Percentiles rank a stretch among this genome's conserved stretches.
Evolutionary conservation across 2,888 invertebrate genomes (phyloP).

Genomic region (Dasypolia templi): DNA sequence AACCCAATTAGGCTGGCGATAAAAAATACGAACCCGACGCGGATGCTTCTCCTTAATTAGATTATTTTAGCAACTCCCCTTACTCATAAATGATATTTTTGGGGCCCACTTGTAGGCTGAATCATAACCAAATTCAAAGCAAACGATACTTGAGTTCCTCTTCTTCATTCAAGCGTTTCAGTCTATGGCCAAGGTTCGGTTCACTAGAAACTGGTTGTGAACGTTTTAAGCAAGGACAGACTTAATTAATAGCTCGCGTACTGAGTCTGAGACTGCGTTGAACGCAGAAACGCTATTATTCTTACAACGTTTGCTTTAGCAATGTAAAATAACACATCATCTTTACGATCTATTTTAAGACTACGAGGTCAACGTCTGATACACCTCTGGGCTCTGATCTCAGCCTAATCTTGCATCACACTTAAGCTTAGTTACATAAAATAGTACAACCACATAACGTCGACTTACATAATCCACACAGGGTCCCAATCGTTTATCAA

Average conservation of each 20-base stretch:
- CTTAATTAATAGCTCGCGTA: constrained; percentile 48
- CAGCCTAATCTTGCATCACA: constrained; percentile 27
- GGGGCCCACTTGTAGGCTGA: constrained; percentile 50
- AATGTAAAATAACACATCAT: constrained; percentile 28
- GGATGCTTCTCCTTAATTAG: constrained; percentile 68
- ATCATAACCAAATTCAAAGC: constrained; percentile 39
- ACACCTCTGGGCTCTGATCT: constrained; percentile 21
- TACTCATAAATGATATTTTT: constrained; percentile 45
- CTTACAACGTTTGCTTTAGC: constrained; percentile 22
- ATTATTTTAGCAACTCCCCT: constrained; percentile 64
- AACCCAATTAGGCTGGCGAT: constrained; percentile 53
- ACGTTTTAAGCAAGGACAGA: constrained; percentile 53
- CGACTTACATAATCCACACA: constrained; percentile 37
- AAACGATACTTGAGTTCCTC: constrained; percentile 32
- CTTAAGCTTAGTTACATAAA: constrained; percentile 30
- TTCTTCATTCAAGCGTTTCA: constrained; percentile 52
- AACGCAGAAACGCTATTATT: constrained; percentile 40
- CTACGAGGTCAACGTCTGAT: constrained; percentile 54
- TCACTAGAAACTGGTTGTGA: constrained; percentile 57
- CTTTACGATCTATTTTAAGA: constrained; percentile 43
- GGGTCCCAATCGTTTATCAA: constrained; percentile 45
- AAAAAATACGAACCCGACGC: constrained; percentile 40
- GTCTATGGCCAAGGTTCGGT: constrained; percentile 54
- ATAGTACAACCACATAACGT: constrained; percentile 17
- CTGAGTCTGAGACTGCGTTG: constrained; percentile 24